Percentiles rank a stretch among this genome's conserved stretches.
These are phyloP conservation scores for Oeneis ivallda DNA, from an alignment of 2,888 invertebrate species.

Conservation along the genomic window DNA sequence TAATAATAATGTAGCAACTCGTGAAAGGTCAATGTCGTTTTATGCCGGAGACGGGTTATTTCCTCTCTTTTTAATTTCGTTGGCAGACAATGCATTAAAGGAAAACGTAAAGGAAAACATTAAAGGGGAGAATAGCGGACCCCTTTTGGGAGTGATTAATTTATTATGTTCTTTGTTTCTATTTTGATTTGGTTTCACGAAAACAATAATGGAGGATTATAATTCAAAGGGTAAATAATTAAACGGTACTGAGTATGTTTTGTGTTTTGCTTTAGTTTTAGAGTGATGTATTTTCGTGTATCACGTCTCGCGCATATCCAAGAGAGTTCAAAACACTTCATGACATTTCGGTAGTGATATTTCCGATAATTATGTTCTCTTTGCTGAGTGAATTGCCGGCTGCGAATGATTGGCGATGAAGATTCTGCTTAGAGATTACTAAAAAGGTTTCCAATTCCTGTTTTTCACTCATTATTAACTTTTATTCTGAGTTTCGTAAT, in stretches of 20 bases:
- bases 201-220: constrained; percentile 31
- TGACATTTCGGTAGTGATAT: not conserved
- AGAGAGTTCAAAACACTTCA: not conserved
- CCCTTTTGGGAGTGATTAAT: constrained; percentile 78
- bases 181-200: constrained; percentile 63
- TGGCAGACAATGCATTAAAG: constrained; percentile 77
- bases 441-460: too few species aligned
- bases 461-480: not conserved
- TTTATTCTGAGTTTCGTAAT: not conserved
- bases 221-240: constrained; percentile 20
- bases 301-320: not conserved
- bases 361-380: too few species aligned
- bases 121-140: constrained; percentile 68
- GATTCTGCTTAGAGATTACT: too few species aligned
- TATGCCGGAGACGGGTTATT: constrained; percentile 64
- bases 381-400: too few species aligned
- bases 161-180: constrained; percentile 79
- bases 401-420: too few species aligned
- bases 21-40: constrained; percentile 65
- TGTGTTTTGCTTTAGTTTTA: constrained; percentile 21
- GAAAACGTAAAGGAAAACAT: constrained; percentile 79
- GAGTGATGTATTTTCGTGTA: not conserved
- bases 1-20: constrained; percentile 16
- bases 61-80: constrained; percentile 77
- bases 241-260: constrained; percentile 20